Evolutionary conservation across 2,888 invertebrate genomes (phyloP), one percentile per base, ranked within the genome.

Genomic region (Aradus depressus): DNA sequence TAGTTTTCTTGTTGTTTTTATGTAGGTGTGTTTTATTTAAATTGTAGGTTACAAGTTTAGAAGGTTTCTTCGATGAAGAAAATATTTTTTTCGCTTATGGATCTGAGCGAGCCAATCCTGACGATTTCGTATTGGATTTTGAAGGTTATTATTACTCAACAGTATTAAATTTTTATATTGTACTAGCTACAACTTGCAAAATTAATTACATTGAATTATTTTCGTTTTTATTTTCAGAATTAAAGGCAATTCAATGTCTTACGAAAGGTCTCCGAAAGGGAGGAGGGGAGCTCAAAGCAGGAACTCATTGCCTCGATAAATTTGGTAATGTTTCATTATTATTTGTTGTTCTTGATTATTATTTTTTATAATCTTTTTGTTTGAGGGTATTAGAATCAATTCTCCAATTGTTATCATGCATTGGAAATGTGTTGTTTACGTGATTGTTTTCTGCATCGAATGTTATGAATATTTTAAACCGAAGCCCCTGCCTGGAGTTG

Each of bases 81-180:
- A 88, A 91, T 65, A 84, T 95, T 2, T 97, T 97, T 68, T 83
- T 97, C 64, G 93, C 92, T 2, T 96, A 93, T 67, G 96, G 96
- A 34, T 84, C 84, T 58, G 97, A 97, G 67, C 79, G 81, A 64
- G 79, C 80, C 51, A 77, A 76, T 55, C 79, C 80, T 58, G 93
- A 93, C 65, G 96, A 97, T 69, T 93, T 96, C 65, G 90, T 91
- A 66, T 74, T 97, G 52, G 93, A 93, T 68, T 79, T 84, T 56
- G 93, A 93, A 69, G 96, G 95, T 64, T 28, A 28, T 10, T 28
- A 10, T 28, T 28, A 10, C 10, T 28, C 28, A 28, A 6, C 6
- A 28, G 6, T 28, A 10, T 10, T 28, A 28, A 6, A 10, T 28
- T 10, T 22, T 10, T 16, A 4, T 28, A 10, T 26, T 12, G 14